Base-by-base conservation (phyloP, 2,113 vertebrate genomes). In the Elaphurus davidianus region DNA sequence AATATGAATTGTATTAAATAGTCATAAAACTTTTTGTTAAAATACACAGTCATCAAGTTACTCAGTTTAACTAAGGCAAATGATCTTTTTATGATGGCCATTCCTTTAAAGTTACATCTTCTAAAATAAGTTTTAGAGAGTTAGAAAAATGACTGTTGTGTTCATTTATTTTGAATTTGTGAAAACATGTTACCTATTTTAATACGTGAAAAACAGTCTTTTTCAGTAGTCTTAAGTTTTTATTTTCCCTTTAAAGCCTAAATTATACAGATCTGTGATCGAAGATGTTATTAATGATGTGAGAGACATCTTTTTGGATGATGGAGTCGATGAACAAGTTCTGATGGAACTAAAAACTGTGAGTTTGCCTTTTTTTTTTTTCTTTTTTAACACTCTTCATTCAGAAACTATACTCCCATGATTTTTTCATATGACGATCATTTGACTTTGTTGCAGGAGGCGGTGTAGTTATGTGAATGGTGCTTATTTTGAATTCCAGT, bases 231-330 rank as follows among this genome's bases (percentile, higher is more conserved):
- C 88, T 97, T 71, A 71, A 71, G 40, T 40, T 74, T 33, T 14
- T 83, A 82, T 57, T 94, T 81, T 94, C 98, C 74, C 98, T 95
- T 96, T 95, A 1, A 96, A 99, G 99, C 99, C 99, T 99, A 99
- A 99, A 98, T 98, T 99, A 62, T 99, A 99, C 85, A 99, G 99
- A 98, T 99, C 99, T 98, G 99, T 99, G 98, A 99, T 99, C 88
- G 99, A 99, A 98, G 99, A 99, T 98, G 99, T 99, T 97, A 99
- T 99, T 98, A 99, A 99, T 97, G 99, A 99, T 98, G 99, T 99
- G 64, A 99, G 99, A 97, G 99, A 99, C 98, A 99, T 99, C 97
- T 99, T 99, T 98, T 99, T 99, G 99, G 99, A 99, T 60, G 99
- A 99, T 98, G 99, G 99, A 90, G 99, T 99, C 87, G 99, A 99